Evolutionary conservation across 2,888 invertebrate species (phyloP).

Genomic region (Drosophila mimetica): DNA sequence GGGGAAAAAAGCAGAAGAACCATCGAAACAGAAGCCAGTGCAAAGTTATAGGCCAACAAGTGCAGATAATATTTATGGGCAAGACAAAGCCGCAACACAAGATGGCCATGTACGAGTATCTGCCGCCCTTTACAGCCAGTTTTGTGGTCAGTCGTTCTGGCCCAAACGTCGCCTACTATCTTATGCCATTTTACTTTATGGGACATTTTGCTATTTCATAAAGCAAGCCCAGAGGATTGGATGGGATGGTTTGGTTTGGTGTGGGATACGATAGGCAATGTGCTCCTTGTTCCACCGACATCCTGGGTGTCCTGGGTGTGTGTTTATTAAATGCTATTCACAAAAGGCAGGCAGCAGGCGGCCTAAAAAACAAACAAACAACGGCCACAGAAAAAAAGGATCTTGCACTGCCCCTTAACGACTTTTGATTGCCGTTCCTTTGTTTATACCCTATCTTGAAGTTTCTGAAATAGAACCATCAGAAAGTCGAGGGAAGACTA

Average conservation of each 20-base stretch:
- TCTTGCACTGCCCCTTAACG: constrained; percentile 56
- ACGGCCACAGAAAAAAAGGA: constrained; percentile 9
- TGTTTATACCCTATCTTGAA: constrained; percentile 34
- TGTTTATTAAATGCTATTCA: constrained; percentile 76
- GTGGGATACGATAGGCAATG: constrained; percentile 14
- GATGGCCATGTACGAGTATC: constrained; percentile 62
- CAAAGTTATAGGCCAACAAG: constrained; percentile 25
- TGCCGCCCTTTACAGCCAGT: constrained; percentile 50
- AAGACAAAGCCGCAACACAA: constrained; percentile 71
- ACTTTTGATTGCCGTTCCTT: constrained; percentile 56
- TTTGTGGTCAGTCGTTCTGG: constrained; percentile 60
- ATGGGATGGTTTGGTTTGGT: background rate
- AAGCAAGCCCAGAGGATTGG: constrained; percentile 32
- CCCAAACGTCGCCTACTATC: constrained; percentile 47
- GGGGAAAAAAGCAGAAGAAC: background rate
- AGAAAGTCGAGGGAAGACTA: background rate
- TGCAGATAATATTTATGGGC: constrained; percentile 72
- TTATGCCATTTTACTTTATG: constrained; percentile 62
- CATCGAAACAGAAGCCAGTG: constrained; percentile 8
- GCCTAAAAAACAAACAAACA: constrained; percentile 40
- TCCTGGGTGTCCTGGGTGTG: constrained; percentile 42
- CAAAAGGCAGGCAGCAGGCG: constrained; percentile 51
- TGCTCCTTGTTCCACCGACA: constrained; percentile 1
- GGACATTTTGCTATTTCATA: constrained; percentile 75
- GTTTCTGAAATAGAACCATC: background rate